A percentile compares a stretch with the other conserved stretches of the same genome.
These are phyloP conservation scores for Trachurus trachurus DNA, from an alignment of 2,797 vertebrate genomes.

Conservation along the genomic window DNA sequence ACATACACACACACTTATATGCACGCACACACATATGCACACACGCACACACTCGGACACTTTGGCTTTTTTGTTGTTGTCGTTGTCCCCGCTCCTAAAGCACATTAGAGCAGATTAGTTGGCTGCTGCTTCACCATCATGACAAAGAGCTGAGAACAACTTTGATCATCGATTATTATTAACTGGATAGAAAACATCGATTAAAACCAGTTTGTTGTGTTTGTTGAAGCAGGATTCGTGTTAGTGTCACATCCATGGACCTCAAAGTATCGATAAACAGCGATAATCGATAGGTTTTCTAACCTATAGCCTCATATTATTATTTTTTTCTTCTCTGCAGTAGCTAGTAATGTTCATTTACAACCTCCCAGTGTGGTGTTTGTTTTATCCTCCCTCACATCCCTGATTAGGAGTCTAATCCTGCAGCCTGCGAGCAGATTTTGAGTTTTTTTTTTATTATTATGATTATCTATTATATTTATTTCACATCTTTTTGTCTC, in stretches of 20 bases:
- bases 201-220: too few species aligned
- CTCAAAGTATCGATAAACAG: not conserved
- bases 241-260: not conserved
- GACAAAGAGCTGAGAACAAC: accelerated
- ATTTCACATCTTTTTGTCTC: not conserved
- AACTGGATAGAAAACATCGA: accelerated
- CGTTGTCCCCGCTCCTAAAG: not conserved
- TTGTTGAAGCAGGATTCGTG: too few species aligned
- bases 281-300: not conserved
- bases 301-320: too few species aligned
- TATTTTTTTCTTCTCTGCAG: too few species aligned
- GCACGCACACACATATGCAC: too few species aligned
- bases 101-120: not conserved
- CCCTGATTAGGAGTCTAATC: constrained; percentile 38
- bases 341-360: too few species aligned
- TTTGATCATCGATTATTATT: accelerated
- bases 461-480: too few species aligned
- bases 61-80: not conserved
- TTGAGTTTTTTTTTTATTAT: not conserved
- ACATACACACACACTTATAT: too few species aligned
- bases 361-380: not conserved
- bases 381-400: constrained; percentile 12
- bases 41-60: not conserved
- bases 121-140: too few species aligned
- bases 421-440: not conserved